Conservation (phyloP, 1,140 invertebrate species). For the Dinoponera quadriceps region DNA sequence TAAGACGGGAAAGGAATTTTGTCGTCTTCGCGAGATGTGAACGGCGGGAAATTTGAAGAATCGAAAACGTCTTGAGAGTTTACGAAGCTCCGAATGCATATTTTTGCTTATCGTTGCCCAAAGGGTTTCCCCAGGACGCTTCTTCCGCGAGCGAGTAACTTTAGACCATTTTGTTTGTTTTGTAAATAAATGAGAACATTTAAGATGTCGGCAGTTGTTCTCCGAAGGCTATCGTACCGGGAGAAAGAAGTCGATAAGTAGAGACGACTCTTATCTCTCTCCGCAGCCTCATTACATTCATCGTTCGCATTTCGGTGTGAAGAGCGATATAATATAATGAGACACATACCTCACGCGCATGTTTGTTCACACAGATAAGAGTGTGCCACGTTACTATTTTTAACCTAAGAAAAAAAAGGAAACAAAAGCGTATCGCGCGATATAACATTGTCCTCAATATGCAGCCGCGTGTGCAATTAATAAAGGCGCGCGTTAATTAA, state of each 20-base stretch:
- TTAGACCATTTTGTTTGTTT: neutral
- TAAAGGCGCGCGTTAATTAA: too few species aligned
- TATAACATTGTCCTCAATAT: conserved; percentile 12
- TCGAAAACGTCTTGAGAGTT: neutral
- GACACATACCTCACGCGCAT: neutral
- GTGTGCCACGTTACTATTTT: conserved; percentile 13
- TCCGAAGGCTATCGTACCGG: neutral
- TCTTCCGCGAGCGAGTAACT: neutral
- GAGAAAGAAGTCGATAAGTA: conserved; percentile 6
- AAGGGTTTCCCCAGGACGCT: neutral
- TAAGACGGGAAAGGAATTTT: neutral
- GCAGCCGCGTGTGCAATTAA: conserved; percentile 5
- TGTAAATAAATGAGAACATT: neutral
- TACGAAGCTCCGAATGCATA: neutral
- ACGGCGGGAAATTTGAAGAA: neutral
- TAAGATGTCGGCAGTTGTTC: neutral
- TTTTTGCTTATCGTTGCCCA: neutral
- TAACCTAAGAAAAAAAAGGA: conserved; percentile 21
- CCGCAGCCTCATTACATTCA: conserved; percentile 1
- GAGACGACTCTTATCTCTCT: conserved; percentile 19
- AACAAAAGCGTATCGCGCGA: neutral
- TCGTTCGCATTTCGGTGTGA: conserved; percentile 27
- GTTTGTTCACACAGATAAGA: conserved; percentile 10
- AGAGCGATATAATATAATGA: neutral
- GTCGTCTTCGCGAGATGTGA: conserved; percentile 27